These are phyloP conservation scores for Eira barbara DNA, from an alignment of 2,113 vertebrate genomes.

Conservation along the genomic window DNA sequence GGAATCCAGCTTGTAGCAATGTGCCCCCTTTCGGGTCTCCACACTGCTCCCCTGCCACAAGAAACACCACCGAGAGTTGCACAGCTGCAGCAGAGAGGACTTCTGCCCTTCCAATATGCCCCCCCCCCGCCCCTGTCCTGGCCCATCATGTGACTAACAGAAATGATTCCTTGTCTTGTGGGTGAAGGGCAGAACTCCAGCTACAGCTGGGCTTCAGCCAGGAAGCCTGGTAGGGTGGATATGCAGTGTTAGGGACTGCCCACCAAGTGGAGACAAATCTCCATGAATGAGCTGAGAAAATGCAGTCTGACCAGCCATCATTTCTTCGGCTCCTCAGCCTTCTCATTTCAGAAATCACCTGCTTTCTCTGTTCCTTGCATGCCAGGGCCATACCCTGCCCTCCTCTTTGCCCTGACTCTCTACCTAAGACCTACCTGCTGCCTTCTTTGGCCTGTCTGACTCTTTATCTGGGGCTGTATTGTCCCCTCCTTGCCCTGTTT, in stretches of 20 bases:
- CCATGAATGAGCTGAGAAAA: not conserved
- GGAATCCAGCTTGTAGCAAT: rapidly evolving
- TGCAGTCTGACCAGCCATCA: rapidly evolving
- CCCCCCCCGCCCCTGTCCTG: rapidly evolving
- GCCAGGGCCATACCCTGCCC: not conserved
- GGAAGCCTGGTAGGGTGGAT: rapidly evolving
- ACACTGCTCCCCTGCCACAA: not conserved
- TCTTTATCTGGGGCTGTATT: not conserved
- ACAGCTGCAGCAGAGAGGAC: not conserved
- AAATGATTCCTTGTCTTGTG: not conserved
- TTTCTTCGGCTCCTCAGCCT: not conserved
- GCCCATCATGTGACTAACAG: not conserved
- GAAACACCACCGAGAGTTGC: rapidly evolving
- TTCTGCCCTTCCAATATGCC: rapidly evolving
- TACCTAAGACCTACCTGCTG: too few relatives aligned
- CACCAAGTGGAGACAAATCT: constrained; percentile 55
- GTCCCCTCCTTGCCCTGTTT: too few relatives aligned
- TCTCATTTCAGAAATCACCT: rapidly evolving
- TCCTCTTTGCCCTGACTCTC: not conserved
- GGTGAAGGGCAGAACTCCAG: not conserved
- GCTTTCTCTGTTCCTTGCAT: not conserved
- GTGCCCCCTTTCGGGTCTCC: rapidly evolving
- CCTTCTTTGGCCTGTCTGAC: not conserved
- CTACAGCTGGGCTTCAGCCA: rapidly evolving
- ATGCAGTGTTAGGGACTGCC: not conserved